Conservation (phyloP, 2,797 vertebrate genomes). For the Darevskia nairensis region DNA sequence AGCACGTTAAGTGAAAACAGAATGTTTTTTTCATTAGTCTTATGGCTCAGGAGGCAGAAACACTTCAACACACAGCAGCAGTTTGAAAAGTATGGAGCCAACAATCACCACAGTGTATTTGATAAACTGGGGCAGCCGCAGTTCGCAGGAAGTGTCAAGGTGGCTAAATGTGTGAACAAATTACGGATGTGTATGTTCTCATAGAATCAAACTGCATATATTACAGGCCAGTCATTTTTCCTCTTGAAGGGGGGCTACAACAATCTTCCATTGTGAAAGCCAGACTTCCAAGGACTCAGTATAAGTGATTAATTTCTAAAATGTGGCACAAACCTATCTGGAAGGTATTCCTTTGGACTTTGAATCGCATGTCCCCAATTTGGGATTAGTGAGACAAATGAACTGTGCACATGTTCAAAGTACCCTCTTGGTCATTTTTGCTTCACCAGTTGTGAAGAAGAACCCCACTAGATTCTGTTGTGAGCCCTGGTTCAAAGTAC, state of each 20-base stretch:
- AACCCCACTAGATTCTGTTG: background rate
- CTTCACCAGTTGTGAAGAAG: background rate
- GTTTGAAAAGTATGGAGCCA: conserved; percentile 1
- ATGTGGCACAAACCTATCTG: background rate
- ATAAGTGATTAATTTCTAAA: background rate
- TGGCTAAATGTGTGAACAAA: background rate
- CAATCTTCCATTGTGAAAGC: background rate
- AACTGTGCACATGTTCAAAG: background rate
- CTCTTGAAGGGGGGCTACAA: background rate
- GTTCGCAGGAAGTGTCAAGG: conserved; percentile 2
- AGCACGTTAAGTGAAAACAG: conserved; percentile 1
- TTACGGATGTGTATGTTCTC: background rate
- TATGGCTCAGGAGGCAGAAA: background rate
- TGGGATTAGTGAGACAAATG: background rate
- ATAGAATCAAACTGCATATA: background rate
- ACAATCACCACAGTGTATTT: background rate
- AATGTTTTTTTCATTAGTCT: background rate
- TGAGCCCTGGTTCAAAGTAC: background rate
- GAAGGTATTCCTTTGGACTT: background rate
- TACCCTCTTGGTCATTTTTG: background rate
- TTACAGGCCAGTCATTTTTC: background rate
- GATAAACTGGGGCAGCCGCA: background rate
- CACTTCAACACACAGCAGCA: background rate
- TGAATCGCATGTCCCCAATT: background rate
- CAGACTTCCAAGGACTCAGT: background rate